A percentile compares a stretch with the other conserved stretches of the same genome.
Evolutionary conservation across 1,140 invertebrate genomes (phyloP).

Genomic region (Nasonia longicornis): DNA sequence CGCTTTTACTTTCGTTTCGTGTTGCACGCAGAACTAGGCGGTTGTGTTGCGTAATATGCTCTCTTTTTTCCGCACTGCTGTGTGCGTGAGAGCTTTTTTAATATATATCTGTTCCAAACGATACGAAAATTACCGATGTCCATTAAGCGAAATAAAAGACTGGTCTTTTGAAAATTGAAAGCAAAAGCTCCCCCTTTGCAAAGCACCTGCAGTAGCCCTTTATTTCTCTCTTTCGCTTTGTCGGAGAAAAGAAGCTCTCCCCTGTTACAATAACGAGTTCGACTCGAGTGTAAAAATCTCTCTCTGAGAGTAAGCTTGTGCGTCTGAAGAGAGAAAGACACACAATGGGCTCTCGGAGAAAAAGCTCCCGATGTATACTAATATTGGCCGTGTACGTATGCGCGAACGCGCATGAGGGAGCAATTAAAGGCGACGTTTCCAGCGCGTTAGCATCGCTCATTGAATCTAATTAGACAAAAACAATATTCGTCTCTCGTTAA

Average conservation of each 20-base stretch:
- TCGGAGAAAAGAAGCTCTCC: not conserved
- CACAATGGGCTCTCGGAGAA: not conserved
- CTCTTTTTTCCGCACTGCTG: not conserved
- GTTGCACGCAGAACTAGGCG: not conserved
- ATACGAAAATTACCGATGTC: too few relatives aligned
- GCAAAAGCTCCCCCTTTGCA: too few relatives aligned
- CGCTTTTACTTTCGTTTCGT: not conserved
- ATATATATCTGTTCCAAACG: too few relatives aligned
- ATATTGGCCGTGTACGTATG: not conserved
- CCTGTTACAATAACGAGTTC: not conserved
- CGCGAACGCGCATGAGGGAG: not conserved
- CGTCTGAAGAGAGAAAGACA: not conserved
- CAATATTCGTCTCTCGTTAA: slow-evolving; percentile 8
- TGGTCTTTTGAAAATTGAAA: too few relatives aligned
- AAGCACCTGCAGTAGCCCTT: too few relatives aligned
- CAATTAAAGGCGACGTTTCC: not conserved
- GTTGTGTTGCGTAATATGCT: too few relatives aligned
- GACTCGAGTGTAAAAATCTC: not conserved
- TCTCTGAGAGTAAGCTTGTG: not conserved
- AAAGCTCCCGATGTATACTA: not conserved
- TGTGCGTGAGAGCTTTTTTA: too few relatives aligned
- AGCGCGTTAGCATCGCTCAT: not conserved
- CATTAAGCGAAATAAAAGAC: too few relatives aligned
- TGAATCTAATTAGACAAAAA: slow-evolving; percentile 17
- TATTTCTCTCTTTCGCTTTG: not conserved